A percentile compares a stretch with the other conserved stretches of the same genome.
Conservation (phyloP, 2,797 vertebrate species). For the Alosa sapidissima region DNA sequence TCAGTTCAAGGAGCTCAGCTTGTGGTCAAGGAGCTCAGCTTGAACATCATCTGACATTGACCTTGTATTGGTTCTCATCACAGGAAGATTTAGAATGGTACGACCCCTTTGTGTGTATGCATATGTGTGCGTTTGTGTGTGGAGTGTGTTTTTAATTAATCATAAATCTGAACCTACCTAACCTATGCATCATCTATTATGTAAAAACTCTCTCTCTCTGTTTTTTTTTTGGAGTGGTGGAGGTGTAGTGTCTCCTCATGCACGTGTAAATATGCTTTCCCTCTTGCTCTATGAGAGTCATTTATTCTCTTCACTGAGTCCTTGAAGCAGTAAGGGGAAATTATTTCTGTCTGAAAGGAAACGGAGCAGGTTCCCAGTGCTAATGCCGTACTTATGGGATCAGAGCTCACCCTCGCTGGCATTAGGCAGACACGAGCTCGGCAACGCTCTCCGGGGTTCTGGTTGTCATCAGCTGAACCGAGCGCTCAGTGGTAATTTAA, state of each 20-base stretch:
- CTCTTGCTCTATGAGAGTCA: not conserved
- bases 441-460: not conserved
- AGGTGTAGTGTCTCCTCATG: not conserved
- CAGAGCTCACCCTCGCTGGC: not conserved
- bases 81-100: not conserved
- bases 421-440: not conserved
- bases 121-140: not conserved
- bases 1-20: too few species aligned
- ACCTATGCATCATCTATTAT: too few species aligned
- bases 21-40: too few species aligned
- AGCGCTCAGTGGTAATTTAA: not conserved
- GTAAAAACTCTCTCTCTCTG: not conserved
- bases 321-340: not conserved
- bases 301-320: not conserved
- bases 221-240: not conserved
- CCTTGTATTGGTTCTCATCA: not conserved
- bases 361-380: not conserved
- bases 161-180: too few species aligned
- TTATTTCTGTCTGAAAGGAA: not conserved
- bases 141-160: not conserved
- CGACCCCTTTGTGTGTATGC: not conserved
- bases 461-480: not conserved
- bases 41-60: not conserved
- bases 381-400: constrained; percentile 6
- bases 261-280: not conserved